Base-by-base conservation (phyloP, 2,888 invertebrate genomes). In the Azorinus chamasolen region DNA sequence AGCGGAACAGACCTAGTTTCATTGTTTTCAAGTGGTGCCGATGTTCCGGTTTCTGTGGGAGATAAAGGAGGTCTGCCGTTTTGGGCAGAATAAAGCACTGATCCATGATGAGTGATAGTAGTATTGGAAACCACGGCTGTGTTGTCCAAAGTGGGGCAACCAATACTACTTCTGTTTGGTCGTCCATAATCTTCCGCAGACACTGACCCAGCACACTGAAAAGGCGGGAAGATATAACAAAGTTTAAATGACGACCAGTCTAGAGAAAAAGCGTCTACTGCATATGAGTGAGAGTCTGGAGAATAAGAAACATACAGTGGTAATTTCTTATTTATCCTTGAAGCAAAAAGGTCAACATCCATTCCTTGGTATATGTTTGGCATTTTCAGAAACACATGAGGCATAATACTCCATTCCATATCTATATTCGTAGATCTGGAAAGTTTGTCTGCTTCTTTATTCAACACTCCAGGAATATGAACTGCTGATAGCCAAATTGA, bases 291-390 rank as follows among this genome's bases (percentile, higher is more conserved):
- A 3, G 27, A 27, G 4, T 61, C 69, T 37, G 46, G 62, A 16
- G 24, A 37, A 37, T 20, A 69, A 2, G 69, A 43, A 32, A 37
- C 61, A 61, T 69, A 61, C 46, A 20, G 43, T 24, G 45, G 25
- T 37, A 53, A 16, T 58, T 71, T 45, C n/a, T 18, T 14, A 27
- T 79, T 78, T 18, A 53, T 16, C 46, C 64, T 48, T 24, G 69
- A 66, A 20, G 75, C 71, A 68, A 72, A 79, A n/a, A 79, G 39
- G 46, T 75, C 74, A 53, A 72, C 53, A 18, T 54, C 41, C 43
- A 53, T 59, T 0, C 2, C 3, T 20, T 46, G 63, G 18, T 62
- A 73, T 0, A n/a, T 57, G 16, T 51, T 18, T 22, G 18, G 2
- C 10, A 70, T 39, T 20, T 50, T 37, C 12, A 53, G 10, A 41